Percentiles rank a stretch among this genome's conserved stretches.
phyloP scores from a whole-genome alignment of 2,888 invertebrate species.

The Perizoma flavofasciatum region DNA sequence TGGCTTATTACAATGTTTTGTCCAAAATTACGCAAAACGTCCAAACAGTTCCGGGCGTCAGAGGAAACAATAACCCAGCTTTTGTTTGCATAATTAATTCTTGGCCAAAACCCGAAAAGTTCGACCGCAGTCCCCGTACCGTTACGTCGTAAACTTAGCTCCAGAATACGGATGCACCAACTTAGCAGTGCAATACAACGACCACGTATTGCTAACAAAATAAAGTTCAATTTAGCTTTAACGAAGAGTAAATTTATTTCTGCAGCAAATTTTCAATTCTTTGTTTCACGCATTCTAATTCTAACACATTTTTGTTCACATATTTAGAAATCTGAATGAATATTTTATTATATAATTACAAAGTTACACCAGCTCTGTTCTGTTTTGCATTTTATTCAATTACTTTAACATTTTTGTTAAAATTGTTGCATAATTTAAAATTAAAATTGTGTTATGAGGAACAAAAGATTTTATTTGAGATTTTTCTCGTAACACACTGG shows the following conservation, averaged over 20 bases:
- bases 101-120: conserved; percentile 63
- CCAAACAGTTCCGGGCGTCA: conserved; percentile 69
- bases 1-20: conserved; percentile 58
- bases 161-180: conserved; percentile 49
- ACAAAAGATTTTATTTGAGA: not conserved
- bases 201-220: conserved; percentile 33
- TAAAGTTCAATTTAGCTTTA: conserved; percentile 37
- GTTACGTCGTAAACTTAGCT: conserved; percentile 75
- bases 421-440: conserved; percentile 17
- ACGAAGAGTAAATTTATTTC: conserved; percentile 19
- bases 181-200: conserved; percentile 23
- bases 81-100: conserved; percentile 80
- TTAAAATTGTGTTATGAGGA: conserved; percentile 11
- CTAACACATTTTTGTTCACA: conserved; percentile 56
- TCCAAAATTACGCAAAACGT: conserved; percentile 79
- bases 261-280: conserved; percentile 41
- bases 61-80: conserved; percentile 72
- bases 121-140: conserved; percentile 69
- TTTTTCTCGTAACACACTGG: too few species aligned
- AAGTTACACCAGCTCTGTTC: conserved; percentile 38
- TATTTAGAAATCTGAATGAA: conserved; percentile 60
- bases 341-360: conserved; percentile 48
- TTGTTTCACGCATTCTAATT: conserved; percentile 70
- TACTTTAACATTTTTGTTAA: conserved; percentile 26
- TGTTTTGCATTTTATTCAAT: conserved; percentile 36